Evolutionary conservation across 2,888 invertebrate genomes (phyloP), one percentile per base, ranked within the genome.

Genomic region (Drosophila maculinotata): DNA sequence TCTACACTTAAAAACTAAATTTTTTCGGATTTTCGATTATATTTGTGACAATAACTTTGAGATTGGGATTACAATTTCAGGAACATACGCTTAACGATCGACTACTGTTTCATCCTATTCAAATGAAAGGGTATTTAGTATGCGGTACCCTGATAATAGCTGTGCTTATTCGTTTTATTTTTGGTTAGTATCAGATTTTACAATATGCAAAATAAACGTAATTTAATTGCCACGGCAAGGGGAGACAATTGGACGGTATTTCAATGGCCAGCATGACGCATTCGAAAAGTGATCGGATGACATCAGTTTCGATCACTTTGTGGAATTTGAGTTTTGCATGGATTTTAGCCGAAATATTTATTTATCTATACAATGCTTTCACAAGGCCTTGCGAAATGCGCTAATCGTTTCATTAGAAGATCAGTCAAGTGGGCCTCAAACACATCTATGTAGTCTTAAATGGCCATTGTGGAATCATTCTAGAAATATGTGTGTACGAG

Each of bases 331-430:
- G 44, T 56, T 23, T 45, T 56, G 36, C 38, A 35, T 44, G 6
- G 35, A 41, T 64, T 64, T 66, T 15, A 7, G 23, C 15, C 14
- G 9, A 53, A 38, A 69, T 44, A 28, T 28, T 3, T 15, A 5
- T 41, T 28, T 23, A 20, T 44, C 15, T 51, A 39, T 28, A 17
- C 10, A 41, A 62, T 41, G 64, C 42, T 64, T 52, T 59, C 20
- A 57, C 69, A 80, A 80, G 79, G 70, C 62, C 65, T 53, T 49
- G 49, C 15, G 26, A 70, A 70, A 69, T 68, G 42, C 48, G 62
- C 64, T 71, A 80, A 67, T 72, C 72, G 72, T 82, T 79, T 56
- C 66, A 79, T 79, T 69, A 76, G 62, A 63, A 68, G 39, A 51
- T 39, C 70, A 67, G 51, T 79, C 70, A 84, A 84, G 82, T 79